Evolutionary conservation across 2,888 invertebrate species (phyloP).

Genomic region (Habrosyne pyritoides): DNA sequence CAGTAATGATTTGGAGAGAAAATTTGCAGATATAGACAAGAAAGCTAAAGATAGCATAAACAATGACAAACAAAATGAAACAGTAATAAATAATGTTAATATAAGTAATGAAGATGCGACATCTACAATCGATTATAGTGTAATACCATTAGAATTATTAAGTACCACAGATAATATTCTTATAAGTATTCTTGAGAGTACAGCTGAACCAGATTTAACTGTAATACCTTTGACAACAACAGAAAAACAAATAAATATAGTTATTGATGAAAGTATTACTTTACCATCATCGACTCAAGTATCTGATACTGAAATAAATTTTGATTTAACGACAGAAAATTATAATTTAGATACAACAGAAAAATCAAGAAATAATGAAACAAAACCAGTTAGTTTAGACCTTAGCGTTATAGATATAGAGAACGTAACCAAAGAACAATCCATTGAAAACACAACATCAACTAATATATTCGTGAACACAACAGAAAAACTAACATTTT

Average conservation of each 20-base stretch:
- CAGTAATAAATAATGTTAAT: slow-evolving; percentile 20
- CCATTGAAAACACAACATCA: slow-evolving; percentile 12
- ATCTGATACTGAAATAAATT: slow-evolving; percentile 13
- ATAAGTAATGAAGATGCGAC: slow-evolving; percentile 36
- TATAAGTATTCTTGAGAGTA: slow-evolving; percentile 61
- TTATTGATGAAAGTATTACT: slow-evolving; percentile 57
- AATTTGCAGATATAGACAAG: slow-evolving; percentile 23
- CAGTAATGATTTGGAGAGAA: slow-evolving; percentile 42
- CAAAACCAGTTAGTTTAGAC: slow-evolving; percentile 14
- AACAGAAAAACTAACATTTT: not conserved
- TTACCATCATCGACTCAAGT: slow-evolving; percentile 51
- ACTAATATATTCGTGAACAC: slow-evolving; percentile 14
- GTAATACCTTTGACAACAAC: slow-evolving; percentile 71
- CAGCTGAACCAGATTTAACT: slow-evolving; percentile 64
- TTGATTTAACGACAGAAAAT: slow-evolving; percentile 24
- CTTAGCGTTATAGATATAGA: not conserved
- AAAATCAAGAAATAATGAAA: slow-evolving; percentile 10
- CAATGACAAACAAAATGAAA: slow-evolving; percentile 33
- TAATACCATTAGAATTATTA: slow-evolving; percentile 71
- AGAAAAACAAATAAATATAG: slow-evolving; percentile 45
- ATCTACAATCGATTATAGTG: slow-evolving; percentile 59
- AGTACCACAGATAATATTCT: slow-evolving; percentile 67
- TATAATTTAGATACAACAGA: slow-evolving; percentile 22
- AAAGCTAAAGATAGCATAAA: slow-evolving; percentile 19
- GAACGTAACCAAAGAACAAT: slow-evolving; percentile 18